phyloP scores from a whole-genome alignment of 2,797 vertebrate species.

The Phoxinus dragarum region DNA sequence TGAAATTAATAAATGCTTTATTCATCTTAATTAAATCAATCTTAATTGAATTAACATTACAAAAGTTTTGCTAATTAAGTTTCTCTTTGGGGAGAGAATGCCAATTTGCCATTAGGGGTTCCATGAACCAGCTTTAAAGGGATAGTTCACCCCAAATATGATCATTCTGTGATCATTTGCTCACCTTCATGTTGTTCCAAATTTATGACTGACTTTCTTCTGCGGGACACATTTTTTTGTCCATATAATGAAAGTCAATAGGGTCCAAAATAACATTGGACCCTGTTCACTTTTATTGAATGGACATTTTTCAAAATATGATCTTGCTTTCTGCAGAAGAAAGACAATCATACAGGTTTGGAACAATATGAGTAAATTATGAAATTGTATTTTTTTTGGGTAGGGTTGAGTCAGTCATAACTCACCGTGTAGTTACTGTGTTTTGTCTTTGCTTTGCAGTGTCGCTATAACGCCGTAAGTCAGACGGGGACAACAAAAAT shows the following conservation, averaged over 20 bases:
- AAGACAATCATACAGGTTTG: background rate
- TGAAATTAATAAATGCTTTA: background rate
- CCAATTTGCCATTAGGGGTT: background rate
- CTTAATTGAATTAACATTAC: background rate
- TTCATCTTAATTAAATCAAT: too few relatives aligned
- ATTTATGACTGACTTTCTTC: background rate
- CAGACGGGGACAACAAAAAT: constrained; percentile 22
- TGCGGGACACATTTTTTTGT: background rate
- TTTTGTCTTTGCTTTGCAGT: background rate
- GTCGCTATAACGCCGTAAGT: background rate
- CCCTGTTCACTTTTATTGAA: background rate
- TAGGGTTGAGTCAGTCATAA: background rate
- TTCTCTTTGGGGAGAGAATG: background rate
- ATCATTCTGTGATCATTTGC: background rate
- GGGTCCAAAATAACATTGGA: background rate
- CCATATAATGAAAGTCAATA: background rate
- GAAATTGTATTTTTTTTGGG: background rate
- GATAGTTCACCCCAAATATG: background rate
- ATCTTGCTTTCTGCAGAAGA: background rate
- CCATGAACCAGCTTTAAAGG: background rate
- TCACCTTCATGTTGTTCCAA: background rate
- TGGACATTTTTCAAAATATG: background rate
- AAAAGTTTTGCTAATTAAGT: background rate
- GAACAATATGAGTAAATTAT: background rate
- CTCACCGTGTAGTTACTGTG: background rate